Conservation (phyloP, 2,888 invertebrate species). For the Lissonota sp. region DNA sequence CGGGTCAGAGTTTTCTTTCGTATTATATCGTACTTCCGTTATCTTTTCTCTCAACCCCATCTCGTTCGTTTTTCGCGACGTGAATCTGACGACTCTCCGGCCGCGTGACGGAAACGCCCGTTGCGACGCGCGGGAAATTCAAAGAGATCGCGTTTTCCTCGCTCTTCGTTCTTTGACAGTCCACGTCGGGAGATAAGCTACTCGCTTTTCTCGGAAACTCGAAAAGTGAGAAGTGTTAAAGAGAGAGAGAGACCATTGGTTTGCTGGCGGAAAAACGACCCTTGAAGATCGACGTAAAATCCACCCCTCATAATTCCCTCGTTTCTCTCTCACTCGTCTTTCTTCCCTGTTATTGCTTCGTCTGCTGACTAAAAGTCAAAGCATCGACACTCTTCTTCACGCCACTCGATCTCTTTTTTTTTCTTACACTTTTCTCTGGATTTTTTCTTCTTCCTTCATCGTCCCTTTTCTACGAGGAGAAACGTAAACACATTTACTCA, state of each 20-base stretch:
- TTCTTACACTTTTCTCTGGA: constrained; percentile 41
- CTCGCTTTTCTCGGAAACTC: constrained; percentile 56
- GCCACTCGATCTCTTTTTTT: constrained; percentile 25
- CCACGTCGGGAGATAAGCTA: constrained; percentile 81
- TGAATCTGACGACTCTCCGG: constrained; percentile 22
- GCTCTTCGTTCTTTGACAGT: constrained; percentile 80
- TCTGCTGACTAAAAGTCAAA: neutral
- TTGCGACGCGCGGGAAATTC: constrained; percentile 77
- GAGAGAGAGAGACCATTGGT: constrained; percentile 61
- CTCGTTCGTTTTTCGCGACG: constrained; percentile 6
- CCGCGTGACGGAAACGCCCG: constrained; percentile 68
- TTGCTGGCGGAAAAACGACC: constrained; percentile 67
- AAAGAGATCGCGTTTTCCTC: constrained; percentile 60
- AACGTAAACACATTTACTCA: constrained; percentile 5
- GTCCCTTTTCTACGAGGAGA: neutral
- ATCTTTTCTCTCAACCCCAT: constrained; percentile 12
- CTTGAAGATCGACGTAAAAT: constrained; percentile 67
- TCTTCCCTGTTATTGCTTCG: constrained; percentile 4
- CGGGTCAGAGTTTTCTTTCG: constrained; percentile 69
- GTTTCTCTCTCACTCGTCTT: neutral
- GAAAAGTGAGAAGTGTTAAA: constrained; percentile 60
- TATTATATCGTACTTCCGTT: constrained; percentile 77
- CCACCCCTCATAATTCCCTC: constrained; percentile 33
- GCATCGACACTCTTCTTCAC: neutral
- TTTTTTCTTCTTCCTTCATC: constrained; percentile 27